Evolutionary conservation across 2,113 vertebrate genomes (phyloP).

Genomic region (Tragelaphus buxtoni): DNA sequence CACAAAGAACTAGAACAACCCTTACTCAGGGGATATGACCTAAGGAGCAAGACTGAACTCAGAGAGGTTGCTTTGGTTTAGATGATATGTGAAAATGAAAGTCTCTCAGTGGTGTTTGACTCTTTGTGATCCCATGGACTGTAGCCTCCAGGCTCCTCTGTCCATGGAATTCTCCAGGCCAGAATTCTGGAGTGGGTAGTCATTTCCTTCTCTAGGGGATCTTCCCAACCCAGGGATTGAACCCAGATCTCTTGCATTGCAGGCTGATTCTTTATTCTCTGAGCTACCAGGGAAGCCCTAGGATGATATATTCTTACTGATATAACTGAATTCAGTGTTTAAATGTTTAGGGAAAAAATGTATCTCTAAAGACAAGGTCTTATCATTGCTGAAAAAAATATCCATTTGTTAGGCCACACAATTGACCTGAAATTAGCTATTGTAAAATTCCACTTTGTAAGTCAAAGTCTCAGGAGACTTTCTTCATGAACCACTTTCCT

Average conservation of each 20-base stretch:
- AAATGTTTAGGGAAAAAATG: background rate
- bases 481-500: background rate
- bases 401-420: background rate
- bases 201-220: background rate
- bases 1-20: background rate
- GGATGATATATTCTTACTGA: background rate
- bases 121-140: background rate
- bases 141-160: background rate
- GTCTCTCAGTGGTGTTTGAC: background rate
- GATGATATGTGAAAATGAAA: background rate
- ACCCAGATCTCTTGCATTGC: background rate
- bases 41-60: background rate
- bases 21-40: background rate
- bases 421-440: background rate
- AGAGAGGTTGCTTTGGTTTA: background rate
- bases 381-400: background rate
- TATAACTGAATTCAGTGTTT: background rate
- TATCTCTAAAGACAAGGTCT: background rate
- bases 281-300: background rate
- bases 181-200: background rate
- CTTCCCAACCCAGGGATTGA: background rate
- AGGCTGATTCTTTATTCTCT: background rate
- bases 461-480: background rate
- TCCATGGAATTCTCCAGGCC: background rate
- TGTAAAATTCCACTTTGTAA: background rate